These are phyloP conservation scores for Chrysocyon brachyurus DNA, from an alignment of 2,797 vertebrate genomes.

Conservation along the genomic window DNA sequence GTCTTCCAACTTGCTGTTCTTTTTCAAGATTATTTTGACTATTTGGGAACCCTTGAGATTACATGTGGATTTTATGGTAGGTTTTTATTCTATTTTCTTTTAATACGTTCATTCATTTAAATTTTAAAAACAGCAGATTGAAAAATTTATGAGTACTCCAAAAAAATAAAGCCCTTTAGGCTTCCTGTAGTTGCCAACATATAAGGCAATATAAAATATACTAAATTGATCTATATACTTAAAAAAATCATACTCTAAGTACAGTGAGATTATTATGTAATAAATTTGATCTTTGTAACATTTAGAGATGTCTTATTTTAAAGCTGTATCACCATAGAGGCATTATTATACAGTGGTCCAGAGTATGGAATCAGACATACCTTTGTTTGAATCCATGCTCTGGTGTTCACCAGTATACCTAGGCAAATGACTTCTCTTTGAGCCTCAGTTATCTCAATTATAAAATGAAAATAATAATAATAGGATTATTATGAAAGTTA, in stretches of 20 bases:
- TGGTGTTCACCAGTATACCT: neutral
- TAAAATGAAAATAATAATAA: constrained; percentile 11
- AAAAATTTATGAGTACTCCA: neutral
- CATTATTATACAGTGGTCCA: neutral
- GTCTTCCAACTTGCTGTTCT: neutral
- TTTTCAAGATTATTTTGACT: neutral
- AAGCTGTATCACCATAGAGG: neutral
- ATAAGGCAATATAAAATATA: neutral
- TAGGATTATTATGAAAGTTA: neutral
- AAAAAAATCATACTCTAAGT: neutral
- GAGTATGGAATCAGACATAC: neutral
- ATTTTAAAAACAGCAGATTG: neutral
- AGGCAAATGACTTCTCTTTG: neutral
- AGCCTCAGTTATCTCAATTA: neutral
- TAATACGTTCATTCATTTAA: constrained; percentile 16
- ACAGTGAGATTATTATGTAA: neutral
- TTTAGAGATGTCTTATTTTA: neutral
- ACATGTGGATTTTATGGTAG: neutral
- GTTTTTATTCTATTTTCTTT: constrained; percentile 30
- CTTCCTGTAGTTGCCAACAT: neutral
- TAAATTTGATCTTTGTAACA: constrained; percentile 41
- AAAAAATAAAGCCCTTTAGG: neutral
- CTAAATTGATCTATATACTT: neutral
- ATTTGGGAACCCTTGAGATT: neutral
- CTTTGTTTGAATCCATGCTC: neutral